phyloP scores from a whole-genome alignment of 2,888 invertebrate genomes.

The Nebria salina region DNA sequence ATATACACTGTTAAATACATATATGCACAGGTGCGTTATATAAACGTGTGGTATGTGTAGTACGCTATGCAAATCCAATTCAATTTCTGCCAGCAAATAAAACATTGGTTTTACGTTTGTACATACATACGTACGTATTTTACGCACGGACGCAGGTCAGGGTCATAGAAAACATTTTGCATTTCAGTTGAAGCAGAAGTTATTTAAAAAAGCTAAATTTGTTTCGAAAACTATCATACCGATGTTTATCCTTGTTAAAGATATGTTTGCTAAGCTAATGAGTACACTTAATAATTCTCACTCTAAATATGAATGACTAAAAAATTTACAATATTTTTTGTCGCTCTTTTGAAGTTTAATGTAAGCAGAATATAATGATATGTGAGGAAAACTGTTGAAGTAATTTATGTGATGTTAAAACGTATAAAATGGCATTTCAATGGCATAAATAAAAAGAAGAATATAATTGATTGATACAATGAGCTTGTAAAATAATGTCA shows the following conservation, averaged over 20 bases:
- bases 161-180: background rate
- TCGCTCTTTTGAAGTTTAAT: too few relatives aligned
- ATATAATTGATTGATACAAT: background rate
- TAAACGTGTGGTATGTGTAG: background rate
- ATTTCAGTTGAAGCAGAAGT: background rate
- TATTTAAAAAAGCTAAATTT: background rate
- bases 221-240: too few relatives aligned
- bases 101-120: background rate
- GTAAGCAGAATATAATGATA: too few relatives aligned
- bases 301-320: too few relatives aligned
- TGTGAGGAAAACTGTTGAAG: too few relatives aligned
- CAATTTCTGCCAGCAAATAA: background rate
- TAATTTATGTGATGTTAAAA: background rate
- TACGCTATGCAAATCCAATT: background rate
- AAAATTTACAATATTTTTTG: too few relatives aligned
- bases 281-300: too few relatives aligned
- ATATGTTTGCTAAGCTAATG: too few relatives aligned
- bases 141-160: background rate
- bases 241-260: too few relatives aligned
- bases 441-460: background rate
- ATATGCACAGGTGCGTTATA: background rate
- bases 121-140: background rate
- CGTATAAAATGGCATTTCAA: background rate
- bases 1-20: constrained; percentile 25
- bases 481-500: constrained; percentile 3